These are phyloP conservation scores for Limonius californicus DNA, from an alignment of 1,140 invertebrate genomes.

Conservation along the genomic window DNA sequence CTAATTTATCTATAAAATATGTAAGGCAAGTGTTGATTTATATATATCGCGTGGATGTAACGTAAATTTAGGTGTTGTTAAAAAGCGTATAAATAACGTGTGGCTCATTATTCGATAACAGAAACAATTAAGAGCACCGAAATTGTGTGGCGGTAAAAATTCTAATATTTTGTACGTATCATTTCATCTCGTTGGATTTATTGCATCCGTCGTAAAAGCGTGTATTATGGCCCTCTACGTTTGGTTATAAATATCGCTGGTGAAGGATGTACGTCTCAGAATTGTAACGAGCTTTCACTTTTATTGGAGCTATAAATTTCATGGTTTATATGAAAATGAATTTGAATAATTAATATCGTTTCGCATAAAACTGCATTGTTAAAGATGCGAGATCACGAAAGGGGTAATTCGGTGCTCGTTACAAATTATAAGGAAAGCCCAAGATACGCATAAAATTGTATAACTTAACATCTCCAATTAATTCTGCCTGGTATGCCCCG, in stretches of 20 bases:
- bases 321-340: slow-evolving; percentile 11
- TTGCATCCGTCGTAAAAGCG: slow-evolving; percentile 27
- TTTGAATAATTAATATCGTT: slow-evolving; percentile 4
- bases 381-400: not conserved
- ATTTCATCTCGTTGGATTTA: slow-evolving; percentile 34
- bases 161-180: slow-evolving; percentile 28
- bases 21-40: not conserved
- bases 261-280: slow-evolving; percentile 11
- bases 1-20: not conserved
- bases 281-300: slow-evolving; percentile 12
- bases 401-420: not conserved
- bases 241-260: not conserved
- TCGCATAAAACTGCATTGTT: not conserved
- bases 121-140: not conserved
- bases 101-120: not conserved
- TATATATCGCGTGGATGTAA: not conserved
- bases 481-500: too few relatives aligned
- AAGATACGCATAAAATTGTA: too few relatives aligned
- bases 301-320: slow-evolving; percentile 12
- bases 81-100: not conserved
- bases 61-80: not conserved
- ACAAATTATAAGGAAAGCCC: not conserved
- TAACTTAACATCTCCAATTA: too few relatives aligned
- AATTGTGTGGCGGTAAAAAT: slow-evolving; percentile 2
- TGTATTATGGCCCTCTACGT: slow-evolving; percentile 7